Evolutionary conservation across 2,113 vertebrate species (phyloP).

Genomic region (Atlantisia rogersi): DNA sequence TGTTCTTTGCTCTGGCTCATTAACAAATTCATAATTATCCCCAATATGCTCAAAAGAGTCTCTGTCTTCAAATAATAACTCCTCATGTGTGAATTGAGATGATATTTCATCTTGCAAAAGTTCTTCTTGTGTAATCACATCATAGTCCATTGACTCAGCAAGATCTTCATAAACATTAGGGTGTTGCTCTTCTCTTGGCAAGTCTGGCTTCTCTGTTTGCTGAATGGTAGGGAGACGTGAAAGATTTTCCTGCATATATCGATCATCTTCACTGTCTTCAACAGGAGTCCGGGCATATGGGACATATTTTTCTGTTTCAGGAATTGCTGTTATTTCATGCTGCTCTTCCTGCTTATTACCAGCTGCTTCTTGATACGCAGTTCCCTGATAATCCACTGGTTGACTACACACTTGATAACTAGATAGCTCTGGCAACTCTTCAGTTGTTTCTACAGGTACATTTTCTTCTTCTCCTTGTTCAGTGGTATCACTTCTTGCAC

Average conservation of each 20-base stretch:
- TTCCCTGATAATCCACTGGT: background rate
- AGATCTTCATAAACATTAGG: slow-evolving; percentile 68
- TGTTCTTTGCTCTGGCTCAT: slow-evolving; percentile 54
- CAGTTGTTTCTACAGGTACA: slow-evolving; percentile 38
- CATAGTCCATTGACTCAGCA: slow-evolving; percentile 81
- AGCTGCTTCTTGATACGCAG: slow-evolving; percentile 32
- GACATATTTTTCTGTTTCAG: background rate
- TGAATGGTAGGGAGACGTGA: background rate
- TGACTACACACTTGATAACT: background rate
- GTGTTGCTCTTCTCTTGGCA: slow-evolving; percentile 43
- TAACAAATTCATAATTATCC: slow-evolving; percentile 65
- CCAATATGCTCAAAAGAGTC: slow-evolving; percentile 63
- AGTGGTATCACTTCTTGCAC: slow-evolving; percentile 1
- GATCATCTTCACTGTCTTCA: slow-evolving; percentile 49
- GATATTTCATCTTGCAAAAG: slow-evolving; percentile 71
- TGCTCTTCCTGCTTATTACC: slow-evolving; percentile 22
- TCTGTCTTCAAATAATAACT: slow-evolving; percentile 68
- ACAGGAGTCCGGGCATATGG: background rate
- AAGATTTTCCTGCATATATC: background rate
- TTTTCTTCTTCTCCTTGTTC: slow-evolving; percentile 59
- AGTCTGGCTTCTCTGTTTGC: background rate
- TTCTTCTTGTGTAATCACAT: slow-evolving; percentile 82
- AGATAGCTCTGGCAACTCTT: slow-evolving; percentile 60
- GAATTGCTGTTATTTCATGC: background rate
- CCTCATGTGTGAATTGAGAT: slow-evolving; percentile 58